Evolutionary conservation across 2,113 vertebrate species (phyloP), one percentile per base, ranked within the genome.

Genomic region (Cyprinodon tularosa): DNA sequence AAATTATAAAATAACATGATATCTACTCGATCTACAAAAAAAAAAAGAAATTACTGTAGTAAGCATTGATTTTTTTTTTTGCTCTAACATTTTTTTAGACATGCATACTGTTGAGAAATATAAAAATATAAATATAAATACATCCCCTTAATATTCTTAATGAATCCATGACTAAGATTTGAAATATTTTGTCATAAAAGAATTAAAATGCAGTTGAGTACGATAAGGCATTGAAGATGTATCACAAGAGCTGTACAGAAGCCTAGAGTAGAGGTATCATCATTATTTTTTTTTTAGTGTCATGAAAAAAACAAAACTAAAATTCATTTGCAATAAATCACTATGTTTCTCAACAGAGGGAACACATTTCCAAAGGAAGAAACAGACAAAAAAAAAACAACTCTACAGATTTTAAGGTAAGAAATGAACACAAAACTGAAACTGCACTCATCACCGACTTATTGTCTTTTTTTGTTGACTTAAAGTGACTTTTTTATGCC

Each of bases 101-200:
- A 94, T 94, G 93, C 93, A 94, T 94, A 94, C 91, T 93, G 93
- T 91, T 94, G 92, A 94, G 94, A 95, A 95, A 94, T 95, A 95
- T 94, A 95, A 94, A 95, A 94, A 95, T 95, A 95, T 94, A 95
- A 94, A 94, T 94, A 95, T 95, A 94, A 94, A 94, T 93, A 94
- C 92, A 94, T 94, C 92, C 93, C 94, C 90, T 94, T 94, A 91
- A 92, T 93, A 94, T 93, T 93, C 88, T 93, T 91, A 93, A 93
- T 93, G 91, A 93, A 89, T 93, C 86, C 85, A 91, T 90, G 90
- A 94, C 92, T 94, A 93, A 88, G 80, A 92, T 93, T 91, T 93
- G 92, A 95, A 93, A 93, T 91, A 92, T 92, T 91, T 93, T 84
- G 83, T 92, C 91, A 88, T 93, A 90, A 94, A 94, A 91, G 78